These are phyloP conservation scores for Julus scandinavius DNA, from an alignment of 2,888 invertebrate species.

Conservation along the genomic window DNA sequence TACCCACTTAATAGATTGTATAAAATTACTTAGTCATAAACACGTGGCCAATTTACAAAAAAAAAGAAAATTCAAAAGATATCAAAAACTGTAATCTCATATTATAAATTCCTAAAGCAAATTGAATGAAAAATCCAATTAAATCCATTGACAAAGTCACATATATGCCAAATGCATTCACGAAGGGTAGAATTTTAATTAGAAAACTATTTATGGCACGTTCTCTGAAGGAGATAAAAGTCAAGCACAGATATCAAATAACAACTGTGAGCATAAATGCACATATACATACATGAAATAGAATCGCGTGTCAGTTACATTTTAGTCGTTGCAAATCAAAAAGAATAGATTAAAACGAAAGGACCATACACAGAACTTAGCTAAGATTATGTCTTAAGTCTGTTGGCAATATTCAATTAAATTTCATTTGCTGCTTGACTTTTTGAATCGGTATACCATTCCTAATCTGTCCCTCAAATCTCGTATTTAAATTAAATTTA, in stretches of 20 bases:
- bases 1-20: slow-evolving; percentile 7
- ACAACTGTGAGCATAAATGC: background rate
- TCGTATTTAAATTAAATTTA: slow-evolving; percentile 38
- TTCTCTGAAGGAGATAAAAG: slow-evolving; percentile 3
- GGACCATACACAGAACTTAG: background rate
- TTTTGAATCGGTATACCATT: slow-evolving; percentile 21
- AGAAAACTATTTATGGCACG: slow-evolving; percentile 41
- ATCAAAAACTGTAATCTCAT: slow-evolving; percentile 31
- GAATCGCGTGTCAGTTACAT: slow-evolving; percentile 23
- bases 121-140: slow-evolving; percentile 46
- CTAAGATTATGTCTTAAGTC: background rate
- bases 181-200: slow-evolving; percentile 41
- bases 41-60: slow-evolving; percentile 1
- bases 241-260: slow-evolving; percentile 41
- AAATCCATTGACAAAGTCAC: slow-evolving; percentile 40
- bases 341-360: slow-evolving; percentile 24
- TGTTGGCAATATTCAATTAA: slow-evolving; percentile 38
- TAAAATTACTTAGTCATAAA: slow-evolving; percentile 27
- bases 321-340: slow-evolving; percentile 44
- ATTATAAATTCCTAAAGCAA: slow-evolving; percentile 39
- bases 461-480: slow-evolving; percentile 28
- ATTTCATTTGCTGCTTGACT: slow-evolving; percentile 24
- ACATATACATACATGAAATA: background rate
- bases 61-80: slow-evolving; percentile 27
- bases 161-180: slow-evolving; percentile 40